phyloP scores from a whole-genome alignment of 2,113 vertebrate species.

The Syngnathus floridae region DNA sequence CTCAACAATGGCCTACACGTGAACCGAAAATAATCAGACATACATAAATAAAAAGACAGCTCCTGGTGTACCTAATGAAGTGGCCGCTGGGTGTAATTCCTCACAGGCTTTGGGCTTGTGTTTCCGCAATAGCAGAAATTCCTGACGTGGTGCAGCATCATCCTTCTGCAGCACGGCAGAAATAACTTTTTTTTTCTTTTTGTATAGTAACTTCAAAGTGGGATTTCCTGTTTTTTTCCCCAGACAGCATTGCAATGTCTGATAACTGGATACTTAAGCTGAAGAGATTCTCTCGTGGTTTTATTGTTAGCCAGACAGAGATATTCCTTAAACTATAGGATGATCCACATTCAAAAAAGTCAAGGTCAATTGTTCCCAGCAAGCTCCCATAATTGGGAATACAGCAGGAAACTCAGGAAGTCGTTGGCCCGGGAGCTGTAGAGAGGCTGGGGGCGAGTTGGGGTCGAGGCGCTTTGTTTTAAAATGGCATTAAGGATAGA shows the following conservation, averaged over 20 bases:
- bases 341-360: neutral
- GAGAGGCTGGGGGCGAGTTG: slow-evolving; percentile 1
- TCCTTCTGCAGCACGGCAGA: slow-evolving; percentile 11
- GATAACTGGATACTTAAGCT: slow-evolving; percentile 39
- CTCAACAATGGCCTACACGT: neutral
- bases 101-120: neutral
- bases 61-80: neutral
- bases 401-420: slow-evolving; percentile 52
- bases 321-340: neutral
- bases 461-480: slow-evolving; percentile 4
- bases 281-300: neutral
- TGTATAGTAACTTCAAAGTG: slow-evolving; percentile 10
- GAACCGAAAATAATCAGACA: neutral
- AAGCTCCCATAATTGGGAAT: neutral
- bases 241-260: slow-evolving; percentile 37
- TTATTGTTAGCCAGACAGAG: neutral
- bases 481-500: neutral
- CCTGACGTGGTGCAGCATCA: neutral
- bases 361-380: neutral
- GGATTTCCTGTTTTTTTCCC: slow-evolving; percentile 54
- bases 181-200: neutral
- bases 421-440: slow-evolving; percentile 28
- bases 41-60: neutral
- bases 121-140: neutral
- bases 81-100: neutral